Percentiles rank a stretch among this genome's conserved stretches.
Evolutionary conservation across 2,113 vertebrate genomes (phyloP).

Genomic region (Pandion haliaetus): DNA sequence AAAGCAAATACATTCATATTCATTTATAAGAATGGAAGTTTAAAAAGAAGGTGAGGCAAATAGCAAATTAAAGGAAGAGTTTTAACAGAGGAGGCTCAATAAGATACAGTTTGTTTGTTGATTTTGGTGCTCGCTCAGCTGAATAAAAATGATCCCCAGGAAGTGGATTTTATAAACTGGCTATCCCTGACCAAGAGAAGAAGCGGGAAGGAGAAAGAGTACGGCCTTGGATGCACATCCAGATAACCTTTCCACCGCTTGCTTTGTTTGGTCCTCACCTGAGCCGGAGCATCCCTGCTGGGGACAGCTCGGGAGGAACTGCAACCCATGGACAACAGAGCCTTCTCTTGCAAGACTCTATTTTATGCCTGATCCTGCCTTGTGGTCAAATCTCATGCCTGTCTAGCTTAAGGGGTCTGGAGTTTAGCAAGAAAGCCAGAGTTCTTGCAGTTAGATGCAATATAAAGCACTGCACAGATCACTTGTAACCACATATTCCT

Average conservation of each 20-base stretch:
- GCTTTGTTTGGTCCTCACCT: not conserved
- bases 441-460: not conserved
- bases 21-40: constrained; percentile 63
- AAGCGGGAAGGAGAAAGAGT: not conserved
- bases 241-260: not conserved
- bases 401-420: not conserved
- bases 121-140: not conserved
- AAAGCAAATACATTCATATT: constrained; percentile 64
- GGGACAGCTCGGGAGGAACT: not conserved
- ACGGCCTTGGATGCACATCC: no score
- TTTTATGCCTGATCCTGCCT: not conserved
- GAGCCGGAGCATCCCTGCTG: not conserved
- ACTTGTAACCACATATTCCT: not conserved
- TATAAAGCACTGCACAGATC: not conserved
- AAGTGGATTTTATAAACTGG: not conserved
- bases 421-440: not conserved
- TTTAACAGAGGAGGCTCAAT: not conserved
- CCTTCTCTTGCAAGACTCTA: no score
- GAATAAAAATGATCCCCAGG: not conserved
- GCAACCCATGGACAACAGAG: not conserved
- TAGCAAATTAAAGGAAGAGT: not conserved
- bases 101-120: not conserved
- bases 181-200: not conserved
- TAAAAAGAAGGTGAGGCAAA: constrained; percentile 42
- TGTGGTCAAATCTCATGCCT: not conserved